Conservation (phyloP, 2,797 vertebrate genomes). For the Enteromius fasciolatus region DNA sequence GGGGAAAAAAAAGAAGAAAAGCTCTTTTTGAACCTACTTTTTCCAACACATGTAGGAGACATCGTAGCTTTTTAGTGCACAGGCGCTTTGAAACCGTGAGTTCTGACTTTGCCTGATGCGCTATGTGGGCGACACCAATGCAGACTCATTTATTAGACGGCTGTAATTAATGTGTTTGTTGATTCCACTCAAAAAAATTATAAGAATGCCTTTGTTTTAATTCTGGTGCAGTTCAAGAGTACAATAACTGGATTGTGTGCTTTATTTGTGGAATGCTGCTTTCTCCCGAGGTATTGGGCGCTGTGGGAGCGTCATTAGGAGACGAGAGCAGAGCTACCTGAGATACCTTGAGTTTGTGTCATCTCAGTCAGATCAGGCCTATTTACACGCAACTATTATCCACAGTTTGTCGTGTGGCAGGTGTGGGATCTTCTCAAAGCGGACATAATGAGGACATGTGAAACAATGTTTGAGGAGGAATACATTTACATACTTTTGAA, state of each 20-base stretch:
- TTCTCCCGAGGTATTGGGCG: not conserved
- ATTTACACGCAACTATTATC: constrained; percentile 69
- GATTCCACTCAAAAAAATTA: constrained; percentile 31
- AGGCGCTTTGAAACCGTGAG: constrained; percentile 37
- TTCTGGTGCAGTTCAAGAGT: constrained; percentile 3
- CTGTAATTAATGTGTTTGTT: constrained; percentile 50
- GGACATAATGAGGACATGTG: constrained; percentile 78
- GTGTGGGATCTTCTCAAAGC: constrained; percentile 75
- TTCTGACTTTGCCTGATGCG: constrained; percentile 41
- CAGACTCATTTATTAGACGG: constrained; percentile 43
- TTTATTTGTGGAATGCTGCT: constrained; percentile 1
- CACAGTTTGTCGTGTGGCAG: constrained; percentile 75
- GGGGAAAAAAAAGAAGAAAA: constrained; percentile 52
- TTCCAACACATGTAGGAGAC: constrained; percentile 44
- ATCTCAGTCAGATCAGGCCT: constrained; percentile 56
- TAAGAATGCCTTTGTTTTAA: constrained; percentile 34
- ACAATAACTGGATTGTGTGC: not conserved
- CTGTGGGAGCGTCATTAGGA: not conserved
- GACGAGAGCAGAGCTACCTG: not conserved
- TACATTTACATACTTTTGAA: constrained; percentile 63
- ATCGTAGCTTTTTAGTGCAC: constrained; percentile 34
- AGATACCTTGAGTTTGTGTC: constrained; percentile 25
- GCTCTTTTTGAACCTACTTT: constrained; percentile 71
- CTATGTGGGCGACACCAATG: constrained; percentile 50
- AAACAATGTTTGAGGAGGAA: constrained; percentile 62